Conservation (phyloP, 35 echinoderm and acorn worm species). For the Patiria miniata region DNA sequence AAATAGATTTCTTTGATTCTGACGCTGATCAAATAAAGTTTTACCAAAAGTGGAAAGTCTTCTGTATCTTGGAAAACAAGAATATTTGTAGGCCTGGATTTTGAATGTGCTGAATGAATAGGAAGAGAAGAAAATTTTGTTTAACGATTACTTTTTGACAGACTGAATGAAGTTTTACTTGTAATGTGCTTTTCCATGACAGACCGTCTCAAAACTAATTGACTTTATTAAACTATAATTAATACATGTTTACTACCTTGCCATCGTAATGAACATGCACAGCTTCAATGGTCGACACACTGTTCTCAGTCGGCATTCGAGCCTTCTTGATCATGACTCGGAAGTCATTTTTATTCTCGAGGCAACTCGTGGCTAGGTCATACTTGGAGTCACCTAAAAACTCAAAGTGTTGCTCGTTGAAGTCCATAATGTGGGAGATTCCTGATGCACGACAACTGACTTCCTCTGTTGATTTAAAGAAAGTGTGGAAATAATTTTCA, state of each 20-base stretch:
- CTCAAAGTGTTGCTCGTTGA: not conserved
- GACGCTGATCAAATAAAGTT: no score
- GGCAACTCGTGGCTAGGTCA: not conserved
- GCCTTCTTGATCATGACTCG: not conserved
- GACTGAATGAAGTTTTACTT: no score
- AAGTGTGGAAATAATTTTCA: not conserved
- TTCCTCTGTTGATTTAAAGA: not conserved
- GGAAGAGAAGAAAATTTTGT: no score
- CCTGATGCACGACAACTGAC: not conserved
- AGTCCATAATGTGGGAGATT: not conserved
- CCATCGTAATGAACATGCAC: constrained; percentile 9
- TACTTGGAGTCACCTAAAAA: not conserved
- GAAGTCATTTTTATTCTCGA: not conserved
- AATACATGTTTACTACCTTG: not conserved
- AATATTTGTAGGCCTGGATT: no score
- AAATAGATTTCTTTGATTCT: no score
- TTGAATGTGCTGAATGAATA: no score
- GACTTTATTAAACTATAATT: no score
- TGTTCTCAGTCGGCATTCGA: not conserved
- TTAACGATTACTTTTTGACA: no score
- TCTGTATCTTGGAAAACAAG: no score
- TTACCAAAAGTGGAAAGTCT: no score
- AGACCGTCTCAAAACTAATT: no score
- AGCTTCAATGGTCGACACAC: not conserved
- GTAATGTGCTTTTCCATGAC: no score